phyloP scores from a whole-genome alignment of 2,113 vertebrate species.

The Coregonus clupeaformis region DNA sequence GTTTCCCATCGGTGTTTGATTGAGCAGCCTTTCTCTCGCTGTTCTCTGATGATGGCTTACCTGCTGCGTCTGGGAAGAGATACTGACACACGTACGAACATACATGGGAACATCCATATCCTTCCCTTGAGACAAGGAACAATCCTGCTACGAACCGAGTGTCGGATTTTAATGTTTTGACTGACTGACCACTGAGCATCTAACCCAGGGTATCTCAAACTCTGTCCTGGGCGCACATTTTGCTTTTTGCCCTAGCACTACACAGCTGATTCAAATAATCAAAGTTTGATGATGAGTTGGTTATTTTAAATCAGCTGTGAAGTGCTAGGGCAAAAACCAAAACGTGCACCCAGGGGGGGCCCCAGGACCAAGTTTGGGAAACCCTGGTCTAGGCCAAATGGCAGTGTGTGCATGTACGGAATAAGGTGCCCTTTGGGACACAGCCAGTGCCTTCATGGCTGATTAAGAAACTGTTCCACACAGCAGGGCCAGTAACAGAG shows the following conservation, averaged over 20 bases:
- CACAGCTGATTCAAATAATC: too few species aligned
- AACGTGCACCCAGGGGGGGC: too few species aligned
- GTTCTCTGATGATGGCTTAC: slow-evolving; percentile 76
- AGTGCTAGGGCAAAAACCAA: too few species aligned
- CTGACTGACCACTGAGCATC: slow-evolving; percentile 14
- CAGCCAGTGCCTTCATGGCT: background rate
- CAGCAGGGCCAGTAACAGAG: background rate
- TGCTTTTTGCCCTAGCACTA: too few species aligned
- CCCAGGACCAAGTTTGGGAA: too few species aligned
- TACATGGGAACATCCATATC: background rate
- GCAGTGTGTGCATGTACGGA: background rate
- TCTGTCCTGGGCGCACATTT: too few species aligned
- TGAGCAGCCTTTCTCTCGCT: slow-evolving; percentile 62
- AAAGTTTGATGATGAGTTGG: too few species aligned
- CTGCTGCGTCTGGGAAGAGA: slow-evolving; percentile 92
- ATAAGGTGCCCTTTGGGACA: too few species aligned
- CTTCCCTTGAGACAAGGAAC: too few species aligned
- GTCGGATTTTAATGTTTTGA: slow-evolving; percentile 15
- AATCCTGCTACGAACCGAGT: background rate
- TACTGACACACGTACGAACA: slow-evolving; percentile 71
- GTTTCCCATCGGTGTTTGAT: slow-evolving; percentile 55
- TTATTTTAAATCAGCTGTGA: too few species aligned
- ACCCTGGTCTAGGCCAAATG: slow-evolving; percentile 10
- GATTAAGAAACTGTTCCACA: slow-evolving; percentile 15
- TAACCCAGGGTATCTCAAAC: too few species aligned